Conservation (phyloP, 2,113 vertebrate genomes). For the Zingel zingel region DNA sequence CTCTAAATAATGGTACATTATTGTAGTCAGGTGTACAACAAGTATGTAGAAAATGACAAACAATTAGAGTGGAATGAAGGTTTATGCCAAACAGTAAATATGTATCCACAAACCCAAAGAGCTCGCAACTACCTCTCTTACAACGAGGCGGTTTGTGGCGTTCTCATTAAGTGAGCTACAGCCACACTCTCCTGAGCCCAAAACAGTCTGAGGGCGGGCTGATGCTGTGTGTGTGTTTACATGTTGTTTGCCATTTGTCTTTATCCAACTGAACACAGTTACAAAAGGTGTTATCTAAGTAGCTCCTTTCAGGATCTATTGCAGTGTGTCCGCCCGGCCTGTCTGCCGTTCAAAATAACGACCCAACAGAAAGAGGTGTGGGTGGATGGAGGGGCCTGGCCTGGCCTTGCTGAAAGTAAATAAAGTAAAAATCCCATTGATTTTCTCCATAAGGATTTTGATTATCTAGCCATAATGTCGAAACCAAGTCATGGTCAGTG, state of each 20-base stretch:
- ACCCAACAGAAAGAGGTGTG: constrained; percentile 7
- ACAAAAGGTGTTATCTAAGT: constrained; percentile 26
- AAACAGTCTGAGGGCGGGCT: constrained; percentile 15
- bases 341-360: background rate
- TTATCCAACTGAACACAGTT: constrained; percentile 2
- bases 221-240: background rate
- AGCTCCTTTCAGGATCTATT: background rate
- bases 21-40: background rate
- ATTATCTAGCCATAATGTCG: too few species aligned
- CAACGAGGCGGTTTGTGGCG: constrained; percentile 11
- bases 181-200: background rate
- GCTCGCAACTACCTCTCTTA: constrained; percentile 22
- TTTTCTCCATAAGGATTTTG: too few species aligned
- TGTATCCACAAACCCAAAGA: constrained; percentile 41
- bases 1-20: background rate
- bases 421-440: too few species aligned
- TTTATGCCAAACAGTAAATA: constrained; percentile 27
- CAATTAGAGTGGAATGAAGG: background rate
- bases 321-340: background rate
- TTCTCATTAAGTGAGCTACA: constrained; percentile 9
- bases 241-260: constrained; percentile 13
- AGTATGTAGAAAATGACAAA: background rate
- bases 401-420: background rate
- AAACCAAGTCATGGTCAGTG: too few species aligned
- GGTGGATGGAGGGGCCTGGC: background rate